Conservation (phyloP, 2,797 vertebrate species). For the Pristis pectinata region DNA sequence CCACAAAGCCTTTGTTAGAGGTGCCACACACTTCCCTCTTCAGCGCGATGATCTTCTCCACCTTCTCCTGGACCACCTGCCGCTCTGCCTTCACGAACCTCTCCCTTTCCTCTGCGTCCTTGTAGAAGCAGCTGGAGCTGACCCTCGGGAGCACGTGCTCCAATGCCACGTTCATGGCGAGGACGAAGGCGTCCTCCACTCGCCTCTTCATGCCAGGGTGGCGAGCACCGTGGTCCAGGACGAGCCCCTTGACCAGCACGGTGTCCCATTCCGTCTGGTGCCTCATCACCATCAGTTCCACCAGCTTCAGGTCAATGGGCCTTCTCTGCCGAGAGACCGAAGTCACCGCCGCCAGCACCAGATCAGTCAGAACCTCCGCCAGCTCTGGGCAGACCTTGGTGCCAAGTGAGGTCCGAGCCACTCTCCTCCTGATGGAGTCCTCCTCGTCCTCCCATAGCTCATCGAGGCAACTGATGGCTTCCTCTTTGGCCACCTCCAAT, state of each 20-base stretch:
- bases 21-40: conserved; percentile 16
- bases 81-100: neutral
- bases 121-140: conserved; percentile 10
- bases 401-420: conserved; percentile 5
- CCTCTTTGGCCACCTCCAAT: neutral
- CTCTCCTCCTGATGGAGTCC: neutral
- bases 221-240: conserved; percentile 34
- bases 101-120: neutral
- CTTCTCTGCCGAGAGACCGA: neutral
- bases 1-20: conserved; percentile 31
- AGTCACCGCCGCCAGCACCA: neutral
- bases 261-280: neutral
- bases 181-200: conserved; percentile 32
- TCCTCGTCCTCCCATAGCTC: neutral
- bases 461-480: conserved; percentile 8
- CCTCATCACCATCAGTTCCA: conserved; percentile 36
- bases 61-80: neutral
- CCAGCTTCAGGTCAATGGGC: conserved; percentile 35
- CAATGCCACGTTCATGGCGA: conserved; percentile 17
- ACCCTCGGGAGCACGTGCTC: neutral
- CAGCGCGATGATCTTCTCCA: conserved; percentile 13
- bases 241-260: conserved; percentile 4
- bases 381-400: conserved; percentile 29
- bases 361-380: neutral
- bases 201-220: conserved; percentile 34